Percentiles rank a stretch among this genome's conserved stretches.
These are phyloP conservation scores for Barnardius zonarius DNA, from an alignment of 2,113 vertebrate species.

Conservation along the genomic window DNA sequence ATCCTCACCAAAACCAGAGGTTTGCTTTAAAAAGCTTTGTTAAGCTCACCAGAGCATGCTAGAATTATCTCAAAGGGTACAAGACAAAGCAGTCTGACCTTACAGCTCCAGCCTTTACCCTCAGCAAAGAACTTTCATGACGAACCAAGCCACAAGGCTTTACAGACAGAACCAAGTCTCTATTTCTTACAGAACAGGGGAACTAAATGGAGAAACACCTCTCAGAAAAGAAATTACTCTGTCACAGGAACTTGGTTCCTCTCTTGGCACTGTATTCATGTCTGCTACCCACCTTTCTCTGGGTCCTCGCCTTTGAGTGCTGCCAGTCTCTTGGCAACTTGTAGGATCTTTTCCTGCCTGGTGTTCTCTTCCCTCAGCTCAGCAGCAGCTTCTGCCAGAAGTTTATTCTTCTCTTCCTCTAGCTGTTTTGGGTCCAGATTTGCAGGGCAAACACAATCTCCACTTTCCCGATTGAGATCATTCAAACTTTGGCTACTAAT, in stretches of 20 bases:
- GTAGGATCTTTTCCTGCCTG: constrained; percentile 82
- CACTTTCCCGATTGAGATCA: constrained; percentile 79
- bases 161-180: background rate
- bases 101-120: background rate
- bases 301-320: constrained; percentile 86
- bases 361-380: constrained; percentile 83
- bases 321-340: constrained; percentile 86
- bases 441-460: constrained; percentile 41
- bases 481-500: constrained; percentile 74
- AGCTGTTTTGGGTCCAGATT: constrained; percentile 76
- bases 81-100: background rate
- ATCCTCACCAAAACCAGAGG: background rate
- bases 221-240: background rate
- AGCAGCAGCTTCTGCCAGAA: constrained; percentile 84
- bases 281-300: constrained; percentile 77
- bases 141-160: background rate
- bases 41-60: background rate
- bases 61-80: background rate
- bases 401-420: constrained; percentile 82
- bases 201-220: background rate
- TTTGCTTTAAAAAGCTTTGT: background rate
- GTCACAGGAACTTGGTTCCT: background rate
- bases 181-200: background rate
- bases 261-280: background rate
- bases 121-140: background rate